Evolutionary conservation across 2,797 vertebrate species (phyloP).

Genomic region (Chaetophractus vellerosus): DNA sequence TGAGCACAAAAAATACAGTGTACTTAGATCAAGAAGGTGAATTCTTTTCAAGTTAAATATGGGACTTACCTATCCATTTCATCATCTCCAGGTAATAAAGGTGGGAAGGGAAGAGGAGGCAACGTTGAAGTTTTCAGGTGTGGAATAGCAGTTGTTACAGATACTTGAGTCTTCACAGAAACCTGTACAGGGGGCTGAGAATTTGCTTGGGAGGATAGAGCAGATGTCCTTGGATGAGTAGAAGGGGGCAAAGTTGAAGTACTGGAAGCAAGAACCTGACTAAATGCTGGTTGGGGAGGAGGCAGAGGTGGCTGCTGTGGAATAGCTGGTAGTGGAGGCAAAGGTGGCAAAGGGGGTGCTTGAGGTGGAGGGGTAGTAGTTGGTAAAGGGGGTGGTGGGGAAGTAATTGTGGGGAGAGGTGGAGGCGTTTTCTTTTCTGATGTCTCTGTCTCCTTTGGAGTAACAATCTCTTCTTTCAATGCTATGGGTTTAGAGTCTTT

Average conservation of each 20-base stretch:
- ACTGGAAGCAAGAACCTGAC: conserved; percentile 86
- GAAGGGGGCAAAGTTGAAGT: conserved; percentile 87
- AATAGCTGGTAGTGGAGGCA: conserved; percentile 89
- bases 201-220: conserved; percentile 91
- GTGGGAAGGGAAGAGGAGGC: conserved; percentile 96
- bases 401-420: conserved; percentile 88
- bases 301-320: conserved; percentile 89
- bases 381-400: conserved; percentile 88
- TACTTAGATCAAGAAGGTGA: conserved; percentile 2
- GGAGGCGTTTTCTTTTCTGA: conserved; percentile 89
- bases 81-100: conserved; percentile 95
- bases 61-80: conserved; percentile 96
- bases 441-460: conserved; percentile 89
- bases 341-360: conserved; percentile 91
- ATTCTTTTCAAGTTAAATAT: conserved; percentile 57
- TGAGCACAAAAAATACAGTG: conserved; percentile 53
- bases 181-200: conserved; percentile 90
- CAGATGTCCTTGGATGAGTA: conserved; percentile 90
- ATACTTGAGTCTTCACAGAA: conserved; percentile 88
- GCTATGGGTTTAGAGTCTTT: conserved; percentile 88
- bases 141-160: conserved; percentile 90
- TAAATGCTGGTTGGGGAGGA: conserved; percentile 85
- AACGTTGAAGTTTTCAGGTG: conserved; percentile 97
- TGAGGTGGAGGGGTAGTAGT: conserved; percentile 90
- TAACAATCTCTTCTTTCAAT: conserved; percentile 88